phyloP scores from a whole-genome alignment of 2,888 invertebrate genomes.

The Microctonus brassicae region DNA sequence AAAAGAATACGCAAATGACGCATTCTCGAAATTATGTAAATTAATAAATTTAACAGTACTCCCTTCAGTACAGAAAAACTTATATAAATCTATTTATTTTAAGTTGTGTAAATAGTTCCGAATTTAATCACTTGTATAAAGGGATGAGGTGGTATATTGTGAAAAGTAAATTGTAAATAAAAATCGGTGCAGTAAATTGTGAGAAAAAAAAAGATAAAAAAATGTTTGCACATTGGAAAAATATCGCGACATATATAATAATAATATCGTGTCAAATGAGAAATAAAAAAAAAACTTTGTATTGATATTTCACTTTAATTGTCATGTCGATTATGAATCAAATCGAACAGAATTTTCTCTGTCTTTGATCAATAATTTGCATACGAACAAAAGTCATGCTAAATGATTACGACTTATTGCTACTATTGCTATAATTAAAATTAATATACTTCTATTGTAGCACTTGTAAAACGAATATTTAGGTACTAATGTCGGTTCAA shows the following conservation, averaged over 20 bases:
- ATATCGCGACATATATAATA: no score
- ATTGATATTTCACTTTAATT: neutral
- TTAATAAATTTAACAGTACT: slow-evolving; percentile 12
- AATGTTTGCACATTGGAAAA: no score
- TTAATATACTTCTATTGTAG: slow-evolving; percentile 50
- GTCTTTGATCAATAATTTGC: neutral
- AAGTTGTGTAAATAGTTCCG: slow-evolving; percentile 22
- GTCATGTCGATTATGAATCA: neutral
- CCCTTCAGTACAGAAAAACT: neutral
- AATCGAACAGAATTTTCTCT: neutral
- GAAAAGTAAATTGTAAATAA: slow-evolving; percentile 15
- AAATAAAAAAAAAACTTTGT: neutral
- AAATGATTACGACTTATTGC: slow-evolving; percentile 7
- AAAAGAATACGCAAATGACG: slow-evolving; percentile 29
- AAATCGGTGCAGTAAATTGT: slow-evolving; percentile 8
- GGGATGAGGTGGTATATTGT: slow-evolving; percentile 20
- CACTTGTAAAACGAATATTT: slow-evolving; percentile 48
- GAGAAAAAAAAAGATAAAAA: neutral
- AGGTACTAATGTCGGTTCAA: slow-evolving; percentile 57
- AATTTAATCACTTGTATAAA: slow-evolving; percentile 28
- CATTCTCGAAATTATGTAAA: slow-evolving; percentile 33
- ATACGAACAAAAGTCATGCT: neutral
- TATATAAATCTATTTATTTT: neutral
- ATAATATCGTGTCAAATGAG: neutral
- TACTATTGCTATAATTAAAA: slow-evolving; percentile 39